These are phyloP conservation scores for Peromyscus leucopus DNA, from an alignment of 2,113 vertebrate species.

Conservation along the genomic window DNA sequence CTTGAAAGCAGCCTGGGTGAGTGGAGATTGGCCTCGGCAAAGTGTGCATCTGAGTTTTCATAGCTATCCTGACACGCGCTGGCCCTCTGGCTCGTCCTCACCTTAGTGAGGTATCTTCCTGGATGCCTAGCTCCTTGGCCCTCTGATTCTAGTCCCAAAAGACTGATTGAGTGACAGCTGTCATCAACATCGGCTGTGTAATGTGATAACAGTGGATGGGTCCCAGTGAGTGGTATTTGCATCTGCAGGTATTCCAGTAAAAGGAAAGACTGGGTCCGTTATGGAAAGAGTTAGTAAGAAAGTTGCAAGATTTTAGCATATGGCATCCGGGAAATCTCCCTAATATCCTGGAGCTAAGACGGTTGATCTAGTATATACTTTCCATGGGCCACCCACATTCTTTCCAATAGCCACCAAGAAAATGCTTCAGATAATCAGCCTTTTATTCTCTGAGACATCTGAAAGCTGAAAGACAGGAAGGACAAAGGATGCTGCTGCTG, in stretches of 20 bases:
- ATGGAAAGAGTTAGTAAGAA: constrained; percentile 3
- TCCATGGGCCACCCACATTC: not conserved
- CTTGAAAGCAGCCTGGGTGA: not conserved
- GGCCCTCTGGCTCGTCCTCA: not conserved
- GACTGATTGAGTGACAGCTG: not conserved
- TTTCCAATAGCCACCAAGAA: not conserved
- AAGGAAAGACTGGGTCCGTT: not conserved
- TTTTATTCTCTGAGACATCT: constrained; percentile 18
- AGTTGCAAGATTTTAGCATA: not conserved
- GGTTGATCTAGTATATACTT: not conserved
- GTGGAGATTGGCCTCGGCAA: not conserved
- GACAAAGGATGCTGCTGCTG: not conserved
- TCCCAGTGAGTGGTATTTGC: not conserved
- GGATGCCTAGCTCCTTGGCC: not conserved
- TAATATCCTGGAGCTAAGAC: not conserved
- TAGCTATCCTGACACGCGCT: not conserved
- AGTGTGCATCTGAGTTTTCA: not conserved
- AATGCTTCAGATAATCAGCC: not conserved
- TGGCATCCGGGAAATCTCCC: not conserved
- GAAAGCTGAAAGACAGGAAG: not conserved
- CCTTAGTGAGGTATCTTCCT: not conserved
- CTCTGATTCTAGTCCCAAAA: not conserved
- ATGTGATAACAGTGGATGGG: not conserved
- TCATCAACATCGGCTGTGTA: not conserved
- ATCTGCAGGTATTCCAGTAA: not conserved